Conservation (phyloP, 2,113 vertebrate genomes). For the Ploceus nigricollis region DNA sequence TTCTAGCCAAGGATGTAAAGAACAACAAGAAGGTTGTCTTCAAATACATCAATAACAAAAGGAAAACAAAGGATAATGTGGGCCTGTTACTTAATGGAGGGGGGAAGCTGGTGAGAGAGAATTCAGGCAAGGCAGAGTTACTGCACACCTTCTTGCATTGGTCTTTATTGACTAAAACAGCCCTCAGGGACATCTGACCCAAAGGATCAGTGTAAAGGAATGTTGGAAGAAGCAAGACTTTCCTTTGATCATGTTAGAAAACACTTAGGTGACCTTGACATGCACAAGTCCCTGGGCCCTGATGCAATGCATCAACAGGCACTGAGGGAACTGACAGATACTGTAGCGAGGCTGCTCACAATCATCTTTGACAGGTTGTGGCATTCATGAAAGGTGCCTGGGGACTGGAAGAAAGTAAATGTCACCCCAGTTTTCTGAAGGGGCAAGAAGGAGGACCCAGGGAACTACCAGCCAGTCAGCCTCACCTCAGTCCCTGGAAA, state of each 20-base stretch:
- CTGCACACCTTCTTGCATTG: not conserved
- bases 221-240: not conserved
- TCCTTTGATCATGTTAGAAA: not conserved
- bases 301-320: not conserved
- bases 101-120: not conserved
- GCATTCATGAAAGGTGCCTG: not conserved
- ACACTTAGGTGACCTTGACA: not conserved
- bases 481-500: not conserved
- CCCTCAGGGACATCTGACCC: not conserved
- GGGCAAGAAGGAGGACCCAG: not conserved
- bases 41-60: not conserved
- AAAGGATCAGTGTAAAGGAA: not conserved
- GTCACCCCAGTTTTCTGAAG: not conserved
- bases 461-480: not conserved
- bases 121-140: not conserved
- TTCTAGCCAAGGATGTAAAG: not conserved
- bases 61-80: not conserved
- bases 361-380: fast-evolving
- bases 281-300: not conserved
- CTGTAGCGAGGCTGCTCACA: not conserved
- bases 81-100: not conserved
- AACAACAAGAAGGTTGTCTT: not conserved
- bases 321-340: not conserved
- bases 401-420: not conserved
- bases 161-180: not conserved